phyloP scores from a whole-genome alignment of 2,888 invertebrate species.

The Poecilus cupreus region DNA sequence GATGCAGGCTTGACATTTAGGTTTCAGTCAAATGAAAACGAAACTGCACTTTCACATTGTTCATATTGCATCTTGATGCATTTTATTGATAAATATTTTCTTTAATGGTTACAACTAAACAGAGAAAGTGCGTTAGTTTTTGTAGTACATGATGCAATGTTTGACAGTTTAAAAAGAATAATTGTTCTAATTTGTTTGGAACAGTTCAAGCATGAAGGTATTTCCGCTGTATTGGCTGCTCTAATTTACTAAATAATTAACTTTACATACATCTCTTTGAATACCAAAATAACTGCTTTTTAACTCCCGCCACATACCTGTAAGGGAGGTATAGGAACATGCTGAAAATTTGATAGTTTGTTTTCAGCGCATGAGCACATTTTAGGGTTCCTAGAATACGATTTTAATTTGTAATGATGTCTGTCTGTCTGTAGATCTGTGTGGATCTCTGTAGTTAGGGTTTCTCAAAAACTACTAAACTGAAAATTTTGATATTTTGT shows the following conservation, averaged over 20 bases:
- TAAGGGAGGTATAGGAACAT: too few relatives aligned
- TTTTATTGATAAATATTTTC: not conserved
- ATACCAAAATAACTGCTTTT: conserved; percentile 27
- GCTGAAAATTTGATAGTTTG: too few relatives aligned
- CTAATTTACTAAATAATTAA: not conserved
- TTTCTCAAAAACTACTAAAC: too few relatives aligned
- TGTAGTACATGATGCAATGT: not conserved
- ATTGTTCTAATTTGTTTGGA: conserved; percentile 39
- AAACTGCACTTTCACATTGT: not conserved
- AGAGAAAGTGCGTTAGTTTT: not conserved
- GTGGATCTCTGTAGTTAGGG: too few relatives aligned
- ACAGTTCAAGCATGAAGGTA: conserved; percentile 11
- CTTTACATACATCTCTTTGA: conserved; percentile 29
- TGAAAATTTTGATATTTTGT: too few relatives aligned
- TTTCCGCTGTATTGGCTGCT: conserved; percentile 15
- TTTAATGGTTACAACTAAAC: not conserved
- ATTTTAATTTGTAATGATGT: too few relatives aligned
- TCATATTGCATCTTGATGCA: not conserved
- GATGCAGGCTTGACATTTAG: not conserved
- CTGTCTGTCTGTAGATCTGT: too few relatives aligned
- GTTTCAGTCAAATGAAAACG: not conserved
- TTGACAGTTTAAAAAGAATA: conserved; percentile 3
- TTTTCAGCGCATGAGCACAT: too few relatives aligned
- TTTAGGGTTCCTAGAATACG: too few relatives aligned
- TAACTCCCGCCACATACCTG: not conserved